A percentile compares a stretch with the other conserved stretches of the same genome.
Conservation (phyloP, 1,140 invertebrate species). For the Aphaenogaster floridana region DNA sequence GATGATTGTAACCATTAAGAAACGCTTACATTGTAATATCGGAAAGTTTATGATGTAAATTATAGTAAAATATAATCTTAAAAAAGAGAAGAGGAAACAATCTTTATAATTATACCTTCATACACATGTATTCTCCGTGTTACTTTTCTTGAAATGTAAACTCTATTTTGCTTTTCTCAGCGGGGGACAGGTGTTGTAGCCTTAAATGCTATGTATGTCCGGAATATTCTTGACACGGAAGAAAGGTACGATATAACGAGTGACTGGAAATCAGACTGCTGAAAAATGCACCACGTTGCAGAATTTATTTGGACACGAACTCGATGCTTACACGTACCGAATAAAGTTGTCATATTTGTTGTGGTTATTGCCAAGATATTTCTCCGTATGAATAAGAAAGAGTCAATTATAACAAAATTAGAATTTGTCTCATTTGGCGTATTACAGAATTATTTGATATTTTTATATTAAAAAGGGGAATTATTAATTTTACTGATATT, state of each 20-base stretch:
- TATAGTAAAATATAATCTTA: background rate
- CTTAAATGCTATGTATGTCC: background rate
- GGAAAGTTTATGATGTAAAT: background rate
- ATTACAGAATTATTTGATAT: background rate
- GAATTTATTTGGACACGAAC: background rate
- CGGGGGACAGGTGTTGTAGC: background rate
- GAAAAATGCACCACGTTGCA: conserved; percentile 17
- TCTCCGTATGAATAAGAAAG: background rate
- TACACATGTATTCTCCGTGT: background rate
- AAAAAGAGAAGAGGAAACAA: background rate
- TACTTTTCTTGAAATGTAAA: background rate
- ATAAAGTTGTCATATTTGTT: background rate
- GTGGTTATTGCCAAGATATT: background rate
- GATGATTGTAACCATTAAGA: background rate
- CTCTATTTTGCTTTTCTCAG: conserved; percentile 16
- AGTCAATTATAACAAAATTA: conserved; percentile 9
- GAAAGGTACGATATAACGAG: conserved; percentile 27
- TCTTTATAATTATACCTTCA: background rate
- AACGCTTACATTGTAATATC: background rate
- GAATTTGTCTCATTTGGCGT: background rate
- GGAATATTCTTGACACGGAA: conserved; percentile 18
- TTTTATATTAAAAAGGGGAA: background rate
- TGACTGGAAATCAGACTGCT: conserved; percentile 27
- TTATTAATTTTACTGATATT: background rate
- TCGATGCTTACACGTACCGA: background rate